Evolutionary conservation across 53 echinoderm and acorn worm species (phyloP).

Genomic region (Holothuria leucospilota): DNA sequence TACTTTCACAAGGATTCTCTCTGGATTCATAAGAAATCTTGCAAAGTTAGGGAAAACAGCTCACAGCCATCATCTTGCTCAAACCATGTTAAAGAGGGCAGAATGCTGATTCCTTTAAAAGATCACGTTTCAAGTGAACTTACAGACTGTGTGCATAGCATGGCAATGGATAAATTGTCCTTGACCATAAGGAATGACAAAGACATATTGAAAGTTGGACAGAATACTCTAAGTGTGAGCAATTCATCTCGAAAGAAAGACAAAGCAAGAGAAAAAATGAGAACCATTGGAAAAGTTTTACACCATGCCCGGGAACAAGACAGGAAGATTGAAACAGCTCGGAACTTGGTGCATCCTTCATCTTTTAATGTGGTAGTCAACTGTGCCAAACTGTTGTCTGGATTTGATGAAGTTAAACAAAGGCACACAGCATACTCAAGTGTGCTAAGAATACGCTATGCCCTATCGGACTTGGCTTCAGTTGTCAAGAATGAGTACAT

Average conservation of each 20-base stretch:
- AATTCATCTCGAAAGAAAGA: constrained; percentile 21
- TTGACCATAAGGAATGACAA: not conserved
- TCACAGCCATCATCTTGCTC: not conserved
- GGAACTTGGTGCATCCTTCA: constrained; percentile 1
- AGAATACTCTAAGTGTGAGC: constrained; percentile 5
- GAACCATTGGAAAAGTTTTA: constrained; percentile 6
- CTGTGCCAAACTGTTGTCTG: not conserved
- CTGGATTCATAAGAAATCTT: too few species aligned
- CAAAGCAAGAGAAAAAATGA: constrained; percentile 17
- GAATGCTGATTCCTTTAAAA: not conserved
- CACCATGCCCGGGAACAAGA: not conserved
- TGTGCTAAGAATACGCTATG: too few species aligned
- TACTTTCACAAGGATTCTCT: too few species aligned
- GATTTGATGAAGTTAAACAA: not conserved
- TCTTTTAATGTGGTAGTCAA: constrained; percentile 14
- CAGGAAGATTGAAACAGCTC: not conserved
- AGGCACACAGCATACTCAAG: too few species aligned
- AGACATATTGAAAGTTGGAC: constrained; percentile 7
- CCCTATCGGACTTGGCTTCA: too few species aligned
- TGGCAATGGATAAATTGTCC: not conserved
- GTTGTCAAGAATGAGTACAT: constrained; percentile 16
- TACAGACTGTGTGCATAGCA: not conserved
- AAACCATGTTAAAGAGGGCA: not conserved
- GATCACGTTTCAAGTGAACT: not conserved
- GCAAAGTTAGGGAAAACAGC: not conserved